Base-by-base conservation (phyloP, 2,797 vertebrate genomes). In the Leptoclinus maculatus region DNA sequence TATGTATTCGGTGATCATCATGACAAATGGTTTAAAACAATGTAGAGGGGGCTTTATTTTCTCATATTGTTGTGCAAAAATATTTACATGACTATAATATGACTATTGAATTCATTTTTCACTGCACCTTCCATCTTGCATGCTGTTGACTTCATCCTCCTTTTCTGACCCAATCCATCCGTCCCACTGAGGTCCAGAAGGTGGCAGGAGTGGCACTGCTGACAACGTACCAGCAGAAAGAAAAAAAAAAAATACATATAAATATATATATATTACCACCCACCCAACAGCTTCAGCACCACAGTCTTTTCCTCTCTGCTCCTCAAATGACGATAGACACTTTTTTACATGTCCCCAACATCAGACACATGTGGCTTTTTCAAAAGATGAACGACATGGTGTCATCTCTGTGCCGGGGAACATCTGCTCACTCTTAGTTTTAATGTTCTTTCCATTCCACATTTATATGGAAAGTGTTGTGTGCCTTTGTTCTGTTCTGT, bases 351-450 rank as follows among this genome's bases (percentile, higher is more conserved):
- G 87, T 89, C 89, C 76, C 85, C 69, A 74, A 80, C 89, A 91
- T 91, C 92, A 92, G 89, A 90, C 88, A 86, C 87, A 89, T 93
- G 91, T 93, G 91, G 88, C 86, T 87, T 92, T 92, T 89, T 89
- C 80, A 90, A 87, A 87, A 86, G 87, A 87, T 89, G 39, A 83
- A 84, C 83, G 84, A 88, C 92, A 92, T 94, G 89, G 88, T 93
- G 94, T 95, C 93, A 95, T 95, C 91, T 92, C 88, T 76, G 38
- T 58, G 87, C 85, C 23, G 72, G 85, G 87, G 84, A 85, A 93
- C 93, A 93, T 93, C 90, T 92, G 90, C 88, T 93, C 88, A 92
- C 83, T 89, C 90, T 90, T 92, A 90, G 70, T 88, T 93, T 94
- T 87, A 91, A 79, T 89, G 90, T 90, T 93, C 86, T 94, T 93